Base-by-base conservation (phyloP, 2,797 vertebrate species). In the Potorous gilbertii region DNA sequence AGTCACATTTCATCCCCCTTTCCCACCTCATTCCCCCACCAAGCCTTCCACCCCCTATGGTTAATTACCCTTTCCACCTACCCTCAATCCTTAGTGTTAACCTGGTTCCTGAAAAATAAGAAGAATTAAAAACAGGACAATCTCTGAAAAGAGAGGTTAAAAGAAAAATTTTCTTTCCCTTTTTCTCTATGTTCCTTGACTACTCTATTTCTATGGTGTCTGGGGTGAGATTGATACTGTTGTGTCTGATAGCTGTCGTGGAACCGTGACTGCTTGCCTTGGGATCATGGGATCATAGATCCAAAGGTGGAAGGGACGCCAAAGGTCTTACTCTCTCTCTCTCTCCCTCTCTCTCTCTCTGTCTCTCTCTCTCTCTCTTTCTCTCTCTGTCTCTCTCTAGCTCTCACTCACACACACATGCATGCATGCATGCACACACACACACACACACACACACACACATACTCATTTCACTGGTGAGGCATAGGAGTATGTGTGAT, bases 101-200 rank as follows among this genome's bases (percentile, higher is more conserved):
- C 62, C 29, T 54, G 81, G 81, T 56, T 16, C 90, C 57, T 57
- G n/a, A 95, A 97, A 95, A 92, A 91, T 46, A 54, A 55, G 29
- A 34, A 95, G 91, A 62, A 34, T 4, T 50, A 95, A 91, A 90
- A 57, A 29, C 0, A 0, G 28, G 56, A 13, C 13, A 50, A 4
- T 4, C 34, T 55, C 28, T 40, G 13, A 89, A 96, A 93, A 56
- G 90, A 50, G 52, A 55, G 13, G 34, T 90, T 90, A 21, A 90
- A 29, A 27, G 24, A 87, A 21, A 87, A 24, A 27, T 87, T 2
- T 27, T 40, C 40, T 87, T 46, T 10, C 40, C 10, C 40, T 46
- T 87, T 87, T 50, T 27, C 40, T 50, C 40, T 28, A 11, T 3
- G 9, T 40, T 24, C 40, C 40, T 87, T 27, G 40, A 87, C 28